These are phyloP conservation scores for Anoncus sp. DNA, from an alignment of 2,888 invertebrate genomes.

Conservation along the genomic window DNA sequence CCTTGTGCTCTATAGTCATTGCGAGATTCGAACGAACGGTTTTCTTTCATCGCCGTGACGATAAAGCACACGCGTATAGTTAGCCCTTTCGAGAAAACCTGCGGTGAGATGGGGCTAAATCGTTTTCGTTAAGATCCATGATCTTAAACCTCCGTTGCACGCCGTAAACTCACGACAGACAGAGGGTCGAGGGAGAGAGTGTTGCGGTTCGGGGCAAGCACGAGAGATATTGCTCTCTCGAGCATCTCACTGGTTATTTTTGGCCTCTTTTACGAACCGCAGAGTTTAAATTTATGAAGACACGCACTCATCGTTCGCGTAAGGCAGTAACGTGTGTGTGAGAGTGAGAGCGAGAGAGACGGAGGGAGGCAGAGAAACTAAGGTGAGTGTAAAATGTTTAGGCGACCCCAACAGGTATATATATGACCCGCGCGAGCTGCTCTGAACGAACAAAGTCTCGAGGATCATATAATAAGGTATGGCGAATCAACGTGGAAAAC, in stretches of 20 bases:
- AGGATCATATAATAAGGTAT: constrained; percentile 19
- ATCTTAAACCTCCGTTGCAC: constrained; percentile 58
- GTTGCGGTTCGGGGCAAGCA: constrained; percentile 53
- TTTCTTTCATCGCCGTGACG: not conserved
- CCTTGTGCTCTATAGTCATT: not conserved
- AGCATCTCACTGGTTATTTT: constrained; percentile 72
- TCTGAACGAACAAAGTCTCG: not conserved
- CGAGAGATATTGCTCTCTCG: constrained; percentile 40
- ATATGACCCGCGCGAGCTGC: not conserved
- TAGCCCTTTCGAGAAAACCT: not conserved
- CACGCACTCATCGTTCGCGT: constrained; percentile 58
- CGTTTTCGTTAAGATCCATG: constrained; percentile 8
- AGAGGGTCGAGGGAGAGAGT: constrained; percentile 52
- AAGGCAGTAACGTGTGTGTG: constrained; percentile 21
- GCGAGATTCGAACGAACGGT: not conserved
- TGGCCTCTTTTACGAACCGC: constrained; percentile 76
- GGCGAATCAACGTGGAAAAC: constrained; percentile 4
- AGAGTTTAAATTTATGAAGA: constrained; percentile 76
- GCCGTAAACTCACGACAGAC: constrained; percentile 72
- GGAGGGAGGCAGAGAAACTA: not conserved
- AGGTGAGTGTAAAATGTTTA: constrained; percentile 19
- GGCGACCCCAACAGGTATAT: not conserved
- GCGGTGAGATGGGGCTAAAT: not conserved
- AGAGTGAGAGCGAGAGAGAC: not conserved
- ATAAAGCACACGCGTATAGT: not conserved